Percentiles rank a stretch among this genome's conserved stretches.
phyloP scores from a whole-genome alignment of 2,797 vertebrate species.

The Gymnothorax javanicus region DNA sequence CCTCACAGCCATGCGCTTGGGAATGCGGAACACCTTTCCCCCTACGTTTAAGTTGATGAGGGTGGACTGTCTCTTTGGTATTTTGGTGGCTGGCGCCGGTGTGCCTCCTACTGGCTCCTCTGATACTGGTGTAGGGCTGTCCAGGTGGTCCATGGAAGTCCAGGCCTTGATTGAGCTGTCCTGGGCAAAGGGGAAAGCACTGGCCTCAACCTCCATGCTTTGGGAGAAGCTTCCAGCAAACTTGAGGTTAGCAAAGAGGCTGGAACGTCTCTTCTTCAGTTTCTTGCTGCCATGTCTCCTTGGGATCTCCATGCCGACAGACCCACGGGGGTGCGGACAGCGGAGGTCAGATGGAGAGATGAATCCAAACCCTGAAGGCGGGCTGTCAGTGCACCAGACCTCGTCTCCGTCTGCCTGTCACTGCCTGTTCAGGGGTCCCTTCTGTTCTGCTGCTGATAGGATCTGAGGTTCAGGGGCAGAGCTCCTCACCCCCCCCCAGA shows the following conservation, averaged over 20 bases:
- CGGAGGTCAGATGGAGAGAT: neutral
- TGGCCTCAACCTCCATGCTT: conserved; percentile 63
- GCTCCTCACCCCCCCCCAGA: conserved; percentile 14
- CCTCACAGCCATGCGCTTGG: conserved; percentile 69
- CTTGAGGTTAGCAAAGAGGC: conserved; percentile 78
- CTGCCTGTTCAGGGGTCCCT: neutral
- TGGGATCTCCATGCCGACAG: conserved; percentile 57
- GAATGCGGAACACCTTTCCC: conserved; percentile 76
- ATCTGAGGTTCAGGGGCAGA: neutral
- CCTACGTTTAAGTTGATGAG: conserved; percentile 82
- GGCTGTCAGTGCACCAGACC: too few relatives aligned
- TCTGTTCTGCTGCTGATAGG: neutral
- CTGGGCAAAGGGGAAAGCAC: conserved; percentile 77
- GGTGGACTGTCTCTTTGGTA: conserved; percentile 25
- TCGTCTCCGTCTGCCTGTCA: neutral
- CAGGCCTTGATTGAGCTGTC: conserved; percentile 81
- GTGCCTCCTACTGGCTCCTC: neutral
- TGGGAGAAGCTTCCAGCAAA: conserved; percentile 69
- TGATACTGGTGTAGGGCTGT: conserved; percentile 31
- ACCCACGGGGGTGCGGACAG: neutral
- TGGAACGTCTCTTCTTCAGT: conserved; percentile 69
- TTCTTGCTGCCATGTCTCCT: conserved; percentile 63
- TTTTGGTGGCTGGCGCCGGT: neutral
- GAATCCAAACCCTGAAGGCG: neutral
- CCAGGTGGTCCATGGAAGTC: conserved; percentile 83